These are phyloP conservation scores for Sebastolobus altivelis DNA, from an alignment of 2,797 vertebrate species.

Conservation along the genomic window DNA sequence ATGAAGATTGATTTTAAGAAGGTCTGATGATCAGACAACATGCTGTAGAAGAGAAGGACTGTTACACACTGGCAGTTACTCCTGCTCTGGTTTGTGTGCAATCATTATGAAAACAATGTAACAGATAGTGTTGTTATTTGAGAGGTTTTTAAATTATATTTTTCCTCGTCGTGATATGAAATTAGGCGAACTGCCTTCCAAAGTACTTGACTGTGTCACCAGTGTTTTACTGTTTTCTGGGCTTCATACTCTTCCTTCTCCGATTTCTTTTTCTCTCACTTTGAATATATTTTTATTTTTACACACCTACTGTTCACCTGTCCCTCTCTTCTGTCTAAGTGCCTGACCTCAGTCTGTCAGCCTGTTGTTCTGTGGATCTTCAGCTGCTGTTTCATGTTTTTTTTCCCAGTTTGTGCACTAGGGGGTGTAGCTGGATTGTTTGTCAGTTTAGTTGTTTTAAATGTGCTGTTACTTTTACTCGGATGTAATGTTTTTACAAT, in stretches of 20 bases:
- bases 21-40: neutral
- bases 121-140: slow-evolving; percentile 32
- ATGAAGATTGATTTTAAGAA: slow-evolving; percentile 13
- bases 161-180: slow-evolving; percentile 42
- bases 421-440: slow-evolving; percentile 51
- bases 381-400: slow-evolving; percentile 22
- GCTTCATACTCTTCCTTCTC: neutral
- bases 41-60: slow-evolving; percentile 33
- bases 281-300: slow-evolving; percentile 43
- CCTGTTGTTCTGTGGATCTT: slow-evolving; percentile 28
- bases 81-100: slow-evolving; percentile 56
- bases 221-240: slow-evolving; percentile 8
- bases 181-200: slow-evolving; percentile 63
- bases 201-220: slow-evolving; percentile 32
- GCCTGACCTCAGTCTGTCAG: slow-evolving; percentile 63
- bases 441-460: slow-evolving; percentile 34
- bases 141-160: slow-evolving; percentile 55
- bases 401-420: slow-evolving; percentile 43
- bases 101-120: slow-evolving; percentile 37
- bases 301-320: slow-evolving; percentile 2
- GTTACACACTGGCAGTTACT: slow-evolving; percentile 31
- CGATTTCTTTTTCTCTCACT: slow-evolving; percentile 1
- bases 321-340: slow-evolving; percentile 61
- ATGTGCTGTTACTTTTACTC: slow-evolving; percentile 65
- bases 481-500: slow-evolving; percentile 76